Percentiles rank a stretch among this genome's conserved stretches.
These are phyloP conservation scores for Orestias chungarensis DNA, from an alignment of 2,797 vertebrate species.

Conservation along the genomic window DNA sequence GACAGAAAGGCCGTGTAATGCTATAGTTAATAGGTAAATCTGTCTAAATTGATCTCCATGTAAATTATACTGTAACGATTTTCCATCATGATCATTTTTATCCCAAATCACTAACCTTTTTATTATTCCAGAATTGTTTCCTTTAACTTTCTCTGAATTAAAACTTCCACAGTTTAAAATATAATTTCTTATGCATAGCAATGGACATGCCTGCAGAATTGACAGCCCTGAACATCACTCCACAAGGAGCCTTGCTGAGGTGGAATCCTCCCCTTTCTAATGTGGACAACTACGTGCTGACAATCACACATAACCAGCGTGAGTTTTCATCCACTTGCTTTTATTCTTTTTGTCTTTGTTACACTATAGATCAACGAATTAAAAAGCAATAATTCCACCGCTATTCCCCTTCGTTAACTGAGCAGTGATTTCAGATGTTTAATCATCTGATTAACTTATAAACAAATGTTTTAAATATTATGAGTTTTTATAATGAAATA, in stretches of 20 bases:
- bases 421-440: background rate
- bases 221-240: slow-evolving; percentile 89
- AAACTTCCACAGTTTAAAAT: background rate
- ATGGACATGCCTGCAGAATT: slow-evolving; percentile 92
- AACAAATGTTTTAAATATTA: background rate
- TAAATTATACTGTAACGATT: background rate
- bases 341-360: background rate
- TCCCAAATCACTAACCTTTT: background rate
- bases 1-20: background rate
- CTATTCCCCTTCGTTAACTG: too few relatives aligned
- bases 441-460: background rate
- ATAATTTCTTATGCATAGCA: slow-evolving; percentile 69
- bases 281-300: slow-evolving; percentile 91
- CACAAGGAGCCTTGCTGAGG: slow-evolving; percentile 88
- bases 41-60: background rate
- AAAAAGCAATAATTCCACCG: background rate
- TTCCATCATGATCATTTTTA: background rate
- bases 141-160: background rate
- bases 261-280: slow-evolving; percentile 87
- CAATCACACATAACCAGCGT: slow-evolving; percentile 88
- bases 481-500: background rate
- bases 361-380: background rate
- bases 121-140: background rate
- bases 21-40: background rate
- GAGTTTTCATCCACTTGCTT: slow-evolving; percentile 17